Percentiles rank a stretch among this genome's conserved stretches.
Evolutionary conservation across 2,888 invertebrate species (phyloP).

Genomic region (Diachrysia chrysitis): DNA sequence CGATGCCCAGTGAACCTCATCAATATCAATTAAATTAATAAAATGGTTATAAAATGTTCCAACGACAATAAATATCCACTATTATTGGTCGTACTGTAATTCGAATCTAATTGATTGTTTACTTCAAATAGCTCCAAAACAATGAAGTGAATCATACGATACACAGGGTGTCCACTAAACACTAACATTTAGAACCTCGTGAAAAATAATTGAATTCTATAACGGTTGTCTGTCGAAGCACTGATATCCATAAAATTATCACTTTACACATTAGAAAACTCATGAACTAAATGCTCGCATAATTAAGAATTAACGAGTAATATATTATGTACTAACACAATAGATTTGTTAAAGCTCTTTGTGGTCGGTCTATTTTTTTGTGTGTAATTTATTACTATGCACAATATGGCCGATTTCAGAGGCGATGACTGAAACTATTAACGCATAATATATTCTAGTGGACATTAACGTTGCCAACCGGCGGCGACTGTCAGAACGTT

Average conservation of each 20-base stretch:
- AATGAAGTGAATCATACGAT: constrained; percentile 83
- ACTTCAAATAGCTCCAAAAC: constrained; percentile 83
- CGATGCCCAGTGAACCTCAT: constrained; percentile 76
- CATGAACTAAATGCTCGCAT: constrained; percentile 27
- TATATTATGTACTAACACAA: constrained; percentile 46
- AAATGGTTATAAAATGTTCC: constrained; percentile 85
- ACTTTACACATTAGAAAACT: constrained; percentile 17
- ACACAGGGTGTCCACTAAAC: constrained; percentile 62
- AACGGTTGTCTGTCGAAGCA: constrained; percentile 13
- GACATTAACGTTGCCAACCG: constrained; percentile 44
- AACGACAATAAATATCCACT: constrained; percentile 85
- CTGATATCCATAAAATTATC: constrained; percentile 24
- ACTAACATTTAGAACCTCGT: constrained; percentile 17
- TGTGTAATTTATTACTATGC: constrained; percentile 51
- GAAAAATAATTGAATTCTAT: neutral
- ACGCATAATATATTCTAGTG: constrained; percentile 49
- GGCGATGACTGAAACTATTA: constrained; percentile 50
- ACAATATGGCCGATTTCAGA: constrained; percentile 48
- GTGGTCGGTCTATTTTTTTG: constrained; percentile 50
- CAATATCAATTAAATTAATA: constrained; percentile 86
- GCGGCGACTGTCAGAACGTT: constrained; percentile 22
- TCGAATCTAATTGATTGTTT: constrained; percentile 86
- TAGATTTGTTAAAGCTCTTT: constrained; percentile 53
- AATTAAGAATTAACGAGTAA: constrained; percentile 36
- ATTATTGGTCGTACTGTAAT: constrained; percentile 82